Percentiles rank a stretch among this genome's conserved stretches.
phyloP scores from a whole-genome alignment of 1,140 invertebrate species.

The Drosophila sproati region DNA sequence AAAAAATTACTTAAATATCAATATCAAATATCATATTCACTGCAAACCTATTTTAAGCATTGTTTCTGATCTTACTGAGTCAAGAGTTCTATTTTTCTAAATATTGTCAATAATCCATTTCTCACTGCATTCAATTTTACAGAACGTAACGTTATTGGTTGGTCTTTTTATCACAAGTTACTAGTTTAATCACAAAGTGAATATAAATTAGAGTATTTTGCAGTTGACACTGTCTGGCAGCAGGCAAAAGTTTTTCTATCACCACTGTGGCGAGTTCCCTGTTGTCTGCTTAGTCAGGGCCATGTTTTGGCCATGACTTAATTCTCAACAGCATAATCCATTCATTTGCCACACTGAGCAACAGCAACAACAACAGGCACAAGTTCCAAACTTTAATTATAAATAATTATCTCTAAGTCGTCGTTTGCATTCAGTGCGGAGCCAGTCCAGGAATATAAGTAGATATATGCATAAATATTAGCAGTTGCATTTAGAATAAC shows the following conservation, averaged over 20 bases:
- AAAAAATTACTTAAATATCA: no score
- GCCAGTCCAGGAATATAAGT: conserved; percentile 7
- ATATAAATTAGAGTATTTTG: not conserved
- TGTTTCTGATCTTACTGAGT: no score
- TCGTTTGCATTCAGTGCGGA: conserved; percentile 19
- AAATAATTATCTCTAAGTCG: conserved; percentile 59
- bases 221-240: not conserved
- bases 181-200: not conserved
- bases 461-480: not conserved
- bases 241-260: conserved; percentile 10
- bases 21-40: no score
- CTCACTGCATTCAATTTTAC: no score
- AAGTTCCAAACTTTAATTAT: conserved; percentile 57
- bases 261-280: not conserved
- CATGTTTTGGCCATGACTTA: conserved; percentile 17
- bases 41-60: no score
- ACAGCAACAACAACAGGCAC: conserved; percentile 2
- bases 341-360: conserved; percentile 29
- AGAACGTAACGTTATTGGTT: not conserved
- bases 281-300: not conserved
- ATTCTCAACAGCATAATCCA: conserved; percentile 48
- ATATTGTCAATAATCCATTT: no score
- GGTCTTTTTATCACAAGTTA: not conserved
- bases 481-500: not conserved
- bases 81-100: no score